Base-by-base conservation (phyloP, 2,113 vertebrate genomes). In the Pelodiscus sinensis region DNA sequence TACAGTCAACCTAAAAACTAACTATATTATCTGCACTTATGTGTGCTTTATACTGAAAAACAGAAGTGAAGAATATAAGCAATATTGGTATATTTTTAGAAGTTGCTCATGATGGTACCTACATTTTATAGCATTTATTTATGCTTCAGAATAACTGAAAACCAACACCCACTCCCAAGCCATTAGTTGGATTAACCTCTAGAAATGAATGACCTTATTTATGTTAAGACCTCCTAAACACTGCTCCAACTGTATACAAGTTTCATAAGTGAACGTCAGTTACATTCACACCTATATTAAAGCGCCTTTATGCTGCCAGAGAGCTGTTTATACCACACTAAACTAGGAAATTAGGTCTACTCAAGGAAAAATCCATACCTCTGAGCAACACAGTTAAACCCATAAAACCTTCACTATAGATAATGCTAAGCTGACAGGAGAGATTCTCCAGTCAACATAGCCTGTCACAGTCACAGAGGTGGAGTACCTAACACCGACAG, bases 91-190 rank as follows among this genome's bases (percentile, higher is more conserved):
- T 14, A 54, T 35, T 78, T 90, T 96, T 73, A 85, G 92, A 94
- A 65, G 56, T 89, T 97, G 88, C n/a, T 95, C 91, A 85, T 81
- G 86, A 92, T 90, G 93, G 82, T 96, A 96, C 50, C 86, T 95
- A 56, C 27, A 60, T 90, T 90, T 93, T 89, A 82, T 92, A 78
- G 58, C 58, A 79, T 18, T 58, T 68, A n/a, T 24, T 86, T 88
- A 81, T 73, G 38, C 89, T 93, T 95, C 88, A 38, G 58, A 50
- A 68, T 87, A n/a, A 27, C 50, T 90, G 80, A 93, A 92, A 93
- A 87, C 4, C 25, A 91, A 88, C 22, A 44, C 6, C 54, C 79
- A n/a, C 2, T 89, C 15, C 54, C 83, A 58, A 92, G 94, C 79
- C 93, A 86, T 55, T 51, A 88, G 19, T 82, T 94, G 84, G 9